phyloP scores from a whole-genome alignment of 2,888 invertebrate species.

The Ophioninae sp. region DNA sequence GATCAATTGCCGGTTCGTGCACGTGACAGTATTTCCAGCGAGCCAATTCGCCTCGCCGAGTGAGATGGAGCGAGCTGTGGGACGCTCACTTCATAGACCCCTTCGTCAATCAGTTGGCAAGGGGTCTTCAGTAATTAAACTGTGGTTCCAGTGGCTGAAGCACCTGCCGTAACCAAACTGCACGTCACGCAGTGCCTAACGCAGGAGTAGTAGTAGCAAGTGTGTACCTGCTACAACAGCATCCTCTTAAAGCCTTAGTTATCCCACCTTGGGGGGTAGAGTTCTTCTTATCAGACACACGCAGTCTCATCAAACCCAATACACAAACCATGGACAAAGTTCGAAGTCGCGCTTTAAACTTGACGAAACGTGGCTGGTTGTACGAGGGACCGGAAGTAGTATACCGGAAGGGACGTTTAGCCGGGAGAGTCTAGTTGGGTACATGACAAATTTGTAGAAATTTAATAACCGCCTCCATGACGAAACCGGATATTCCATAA shows the following conservation, averaged over 20 bases:
- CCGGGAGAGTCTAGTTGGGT: not conserved
- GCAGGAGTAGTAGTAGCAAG: constrained; percentile 67
- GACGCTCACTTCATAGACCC: constrained; percentile 37
- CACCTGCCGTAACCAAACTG: constrained; percentile 78
- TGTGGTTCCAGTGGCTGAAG: constrained; percentile 77
- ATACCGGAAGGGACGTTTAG: not conserved
- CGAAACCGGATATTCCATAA: not conserved
- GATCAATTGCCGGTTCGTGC: constrained; percentile 77
- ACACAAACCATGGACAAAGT: constrained; percentile 50
- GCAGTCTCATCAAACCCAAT: constrained; percentile 32
- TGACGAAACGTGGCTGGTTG: constrained; percentile 11
- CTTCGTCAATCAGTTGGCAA: constrained; percentile 34
- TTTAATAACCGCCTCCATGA: not conserved
- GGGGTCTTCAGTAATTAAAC: constrained; percentile 77
- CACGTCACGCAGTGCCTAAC: constrained; percentile 77
- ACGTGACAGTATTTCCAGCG: constrained; percentile 76
- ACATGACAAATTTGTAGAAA: not conserved
- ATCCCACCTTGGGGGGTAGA: constrained; percentile 40
- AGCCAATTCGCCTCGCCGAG: constrained; percentile 74
- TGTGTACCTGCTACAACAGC: constrained; percentile 43
- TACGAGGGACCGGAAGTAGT: not conserved
- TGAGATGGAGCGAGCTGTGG: constrained; percentile 35
- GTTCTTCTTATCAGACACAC: constrained; percentile 14
- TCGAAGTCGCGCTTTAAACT: constrained; percentile 59
- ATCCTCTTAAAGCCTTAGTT: constrained; percentile 27